These are phyloP conservation scores for Eulimnadia texana DNA, from an alignment of 1,140 invertebrate species.

Conservation along the genomic window DNA sequence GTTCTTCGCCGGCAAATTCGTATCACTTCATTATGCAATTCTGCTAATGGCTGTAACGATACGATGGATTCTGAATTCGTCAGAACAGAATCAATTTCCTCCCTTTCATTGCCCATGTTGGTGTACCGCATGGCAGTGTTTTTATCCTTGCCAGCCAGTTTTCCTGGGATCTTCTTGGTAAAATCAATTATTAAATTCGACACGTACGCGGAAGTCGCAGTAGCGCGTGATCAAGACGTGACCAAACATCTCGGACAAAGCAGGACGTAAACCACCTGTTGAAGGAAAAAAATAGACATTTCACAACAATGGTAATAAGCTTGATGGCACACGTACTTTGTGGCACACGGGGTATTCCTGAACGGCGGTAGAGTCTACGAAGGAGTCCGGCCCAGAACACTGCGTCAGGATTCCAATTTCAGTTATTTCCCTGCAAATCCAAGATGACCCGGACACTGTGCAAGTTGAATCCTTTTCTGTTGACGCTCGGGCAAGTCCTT, in stretches of 20 bases:
- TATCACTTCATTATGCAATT: background rate
- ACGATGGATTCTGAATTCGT: conserved; percentile 1
- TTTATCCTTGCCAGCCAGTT: background rate
- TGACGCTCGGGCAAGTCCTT: too few relatives aligned
- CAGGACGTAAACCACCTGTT: background rate
- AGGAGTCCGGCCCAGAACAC: background rate
- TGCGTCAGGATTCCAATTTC: background rate
- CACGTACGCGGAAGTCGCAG: background rate
- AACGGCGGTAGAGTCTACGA: background rate
- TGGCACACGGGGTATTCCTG: background rate
- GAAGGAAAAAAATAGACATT: too few relatives aligned
- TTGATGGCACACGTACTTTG: too few relatives aligned
- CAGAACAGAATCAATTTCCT: background rate
- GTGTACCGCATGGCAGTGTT: conserved; percentile 3
- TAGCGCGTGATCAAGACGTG: background rate
- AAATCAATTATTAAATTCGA: conserved; percentile 10
- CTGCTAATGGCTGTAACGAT: background rate
- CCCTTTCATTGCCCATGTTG: conserved; percentile 10
- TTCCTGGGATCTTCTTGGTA: conserved; percentile 7
- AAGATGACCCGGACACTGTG: too few relatives aligned
- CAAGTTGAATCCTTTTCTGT: too few relatives aligned
- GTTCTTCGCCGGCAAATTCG: background rate
- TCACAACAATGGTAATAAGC: background rate
- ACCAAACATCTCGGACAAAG: conserved; percentile 3
- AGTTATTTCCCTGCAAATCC: too few relatives aligned